Evolutionary conservation across 2,113 vertebrate genomes (phyloP).

Genomic region (Caloenas nicobarica): DNA sequence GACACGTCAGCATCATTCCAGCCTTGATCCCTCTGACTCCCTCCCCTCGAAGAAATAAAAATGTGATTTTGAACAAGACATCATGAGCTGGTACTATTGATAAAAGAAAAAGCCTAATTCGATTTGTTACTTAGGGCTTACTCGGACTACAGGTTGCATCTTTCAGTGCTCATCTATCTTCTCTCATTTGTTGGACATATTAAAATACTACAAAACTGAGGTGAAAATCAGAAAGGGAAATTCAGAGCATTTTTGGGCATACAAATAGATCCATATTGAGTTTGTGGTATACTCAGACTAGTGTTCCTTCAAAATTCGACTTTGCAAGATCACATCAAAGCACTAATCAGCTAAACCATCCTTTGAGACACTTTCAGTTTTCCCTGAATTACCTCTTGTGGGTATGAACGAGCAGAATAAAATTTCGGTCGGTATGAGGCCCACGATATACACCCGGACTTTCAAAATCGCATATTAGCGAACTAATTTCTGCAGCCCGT

Average conservation of each 20-base stretch:
- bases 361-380: neutral
- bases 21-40: neutral
- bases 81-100: neutral
- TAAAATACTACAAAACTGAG: neutral
- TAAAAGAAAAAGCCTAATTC: neutral
- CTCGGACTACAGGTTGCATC: neutral
- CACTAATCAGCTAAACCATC: neutral
- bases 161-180: neutral
- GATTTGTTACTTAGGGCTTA: neutral
- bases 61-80: neutral
- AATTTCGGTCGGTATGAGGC: neutral
- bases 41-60: neutral
- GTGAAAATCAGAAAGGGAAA: neutral
- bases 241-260: rapidly evolving
- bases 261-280: neutral
- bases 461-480: neutral
- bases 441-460: neutral
- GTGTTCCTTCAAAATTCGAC: neutral
- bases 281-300: neutral
- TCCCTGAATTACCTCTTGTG: neutral
- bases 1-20: neutral
- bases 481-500: neutral
- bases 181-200: neutral
- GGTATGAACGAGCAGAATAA: neutral
- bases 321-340: neutral